phyloP scores from a whole-genome alignment of 2,113 vertebrate species.

The Noturus placidus region DNA sequence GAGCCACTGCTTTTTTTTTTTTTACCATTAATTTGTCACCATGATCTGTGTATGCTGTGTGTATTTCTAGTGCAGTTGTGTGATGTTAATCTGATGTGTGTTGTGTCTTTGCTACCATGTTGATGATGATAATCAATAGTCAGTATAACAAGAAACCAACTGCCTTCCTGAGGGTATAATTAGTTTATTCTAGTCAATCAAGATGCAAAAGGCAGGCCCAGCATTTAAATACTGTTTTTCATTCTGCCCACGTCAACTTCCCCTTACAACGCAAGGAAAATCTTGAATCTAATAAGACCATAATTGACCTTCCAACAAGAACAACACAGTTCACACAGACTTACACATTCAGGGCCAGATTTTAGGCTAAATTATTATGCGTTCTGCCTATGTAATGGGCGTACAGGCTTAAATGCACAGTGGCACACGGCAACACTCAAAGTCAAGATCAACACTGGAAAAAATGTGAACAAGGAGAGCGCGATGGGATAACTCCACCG shows the following conservation, averaged over 20 bases:
- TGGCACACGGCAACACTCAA: neutral
- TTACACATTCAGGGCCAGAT: neutral
- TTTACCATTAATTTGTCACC: slow-evolving; percentile 18
- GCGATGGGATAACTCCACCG: too few species aligned
- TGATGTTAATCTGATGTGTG: neutral
- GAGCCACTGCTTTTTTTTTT: too few species aligned
- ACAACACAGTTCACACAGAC: neutral
- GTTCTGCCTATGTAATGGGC: neutral
- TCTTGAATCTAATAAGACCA: neutral
- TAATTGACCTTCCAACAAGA: neutral
- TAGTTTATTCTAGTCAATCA: neutral
- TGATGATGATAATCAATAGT: neutral
- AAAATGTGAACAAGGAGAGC: neutral
- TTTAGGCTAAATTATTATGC: neutral
- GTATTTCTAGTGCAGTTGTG: neutral
- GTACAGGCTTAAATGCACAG: neutral
- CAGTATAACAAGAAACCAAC: neutral
- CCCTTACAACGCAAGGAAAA: neutral
- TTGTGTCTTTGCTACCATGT: neutral
- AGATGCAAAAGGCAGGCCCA: neutral
- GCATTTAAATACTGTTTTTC: neutral
- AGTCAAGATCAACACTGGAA: neutral
- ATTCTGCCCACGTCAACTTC: neutral
- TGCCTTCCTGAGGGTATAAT: neutral
- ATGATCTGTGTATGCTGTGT: neutral